Conservation (phyloP, 2,888 invertebrate genomes). For the Ametastegia equiseti region DNA sequence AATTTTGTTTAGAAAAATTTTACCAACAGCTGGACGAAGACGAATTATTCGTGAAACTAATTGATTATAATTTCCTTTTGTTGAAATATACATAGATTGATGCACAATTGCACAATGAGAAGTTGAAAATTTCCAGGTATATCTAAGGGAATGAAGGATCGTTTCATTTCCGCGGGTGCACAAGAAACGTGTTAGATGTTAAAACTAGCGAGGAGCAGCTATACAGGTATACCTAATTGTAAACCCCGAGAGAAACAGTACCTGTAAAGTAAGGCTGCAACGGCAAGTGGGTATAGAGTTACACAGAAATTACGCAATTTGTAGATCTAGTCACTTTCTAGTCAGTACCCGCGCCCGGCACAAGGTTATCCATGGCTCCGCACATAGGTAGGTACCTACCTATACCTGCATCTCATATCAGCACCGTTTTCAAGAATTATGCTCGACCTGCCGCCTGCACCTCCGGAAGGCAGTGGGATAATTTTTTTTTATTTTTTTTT, state of each 20-base stretch:
- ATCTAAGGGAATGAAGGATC: neutral
- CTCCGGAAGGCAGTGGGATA: too few relatives aligned
- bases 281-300: conserved; percentile 44
- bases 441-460: too few relatives aligned
- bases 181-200: neutral
- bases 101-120: neutral
- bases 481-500: too few relatives aligned
- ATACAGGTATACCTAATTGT: neutral
- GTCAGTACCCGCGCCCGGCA: conserved; percentile 32
- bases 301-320: conserved; percentile 48
- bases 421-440: conserved; percentile 3
- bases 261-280: conserved; percentile 34
- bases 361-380: conserved; percentile 46
- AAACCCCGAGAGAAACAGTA: conserved; percentile 27
- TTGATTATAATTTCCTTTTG: too few relatives aligned
- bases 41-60: too few relatives aligned
- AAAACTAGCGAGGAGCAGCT: neutral
- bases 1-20: too few relatives aligned
- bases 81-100: neutral
- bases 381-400: neutral
- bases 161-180: neutral
- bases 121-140: neutral
- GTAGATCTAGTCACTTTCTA: conserved; percentile 48
- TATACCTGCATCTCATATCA: neutral
- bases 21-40: too few relatives aligned